Percentiles rank a stretch among this genome's conserved stretches.
phyloP scores from a whole-genome alignment of 2,888 invertebrate species.

The Microctonus brassicae region DNA sequence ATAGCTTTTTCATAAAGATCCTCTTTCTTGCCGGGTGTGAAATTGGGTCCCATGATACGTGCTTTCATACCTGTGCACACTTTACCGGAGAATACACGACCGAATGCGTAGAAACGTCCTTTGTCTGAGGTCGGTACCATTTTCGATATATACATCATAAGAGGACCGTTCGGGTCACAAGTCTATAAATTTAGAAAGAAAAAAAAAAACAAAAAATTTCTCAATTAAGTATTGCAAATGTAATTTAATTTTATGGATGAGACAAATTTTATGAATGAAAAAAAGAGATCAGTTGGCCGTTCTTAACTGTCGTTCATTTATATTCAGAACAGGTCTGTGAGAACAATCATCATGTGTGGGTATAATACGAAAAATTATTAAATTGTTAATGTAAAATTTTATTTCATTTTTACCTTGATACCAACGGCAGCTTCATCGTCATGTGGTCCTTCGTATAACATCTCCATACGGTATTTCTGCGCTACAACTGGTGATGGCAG shows the following conservation, averaged over 20 bases:
- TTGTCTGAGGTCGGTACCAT: conserved; percentile 99
- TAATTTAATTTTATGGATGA: background rate
- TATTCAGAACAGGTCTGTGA: conserved; percentile 67
- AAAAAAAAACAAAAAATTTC: background rate
- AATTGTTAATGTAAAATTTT: no score
- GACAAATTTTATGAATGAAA: background rate
- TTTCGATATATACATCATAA: conserved; percentile 99
- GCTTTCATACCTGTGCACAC: conserved; percentile 89
- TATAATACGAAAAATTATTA: conserved; percentile 8
- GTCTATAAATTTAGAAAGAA: conserved; percentile 70
- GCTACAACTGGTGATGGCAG: conserved; percentile 99
- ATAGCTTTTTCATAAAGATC: conserved; percentile 99
- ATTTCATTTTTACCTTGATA: conserved; percentile 86
- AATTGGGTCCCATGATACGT: conserved; percentile 99
- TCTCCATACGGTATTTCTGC: conserved; percentile 99
- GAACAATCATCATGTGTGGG: conserved; percentile 62
- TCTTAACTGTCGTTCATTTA: conserved; percentile 56
- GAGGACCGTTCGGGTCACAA: conserved; percentile 96
- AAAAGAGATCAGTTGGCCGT: conserved; percentile 60
- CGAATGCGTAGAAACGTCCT: conserved; percentile 99
- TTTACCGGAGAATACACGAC: conserved; percentile 99
- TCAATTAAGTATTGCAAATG: background rate
- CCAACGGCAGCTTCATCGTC: conserved; percentile 96
- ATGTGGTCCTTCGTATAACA: conserved; percentile 98
- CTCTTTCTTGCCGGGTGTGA: conserved; percentile 97